Evolutionary conservation across 2,888 invertebrate species (phyloP), one percentile per base, ranked within the genome.

Genomic region (Acleris laterana): DNA sequence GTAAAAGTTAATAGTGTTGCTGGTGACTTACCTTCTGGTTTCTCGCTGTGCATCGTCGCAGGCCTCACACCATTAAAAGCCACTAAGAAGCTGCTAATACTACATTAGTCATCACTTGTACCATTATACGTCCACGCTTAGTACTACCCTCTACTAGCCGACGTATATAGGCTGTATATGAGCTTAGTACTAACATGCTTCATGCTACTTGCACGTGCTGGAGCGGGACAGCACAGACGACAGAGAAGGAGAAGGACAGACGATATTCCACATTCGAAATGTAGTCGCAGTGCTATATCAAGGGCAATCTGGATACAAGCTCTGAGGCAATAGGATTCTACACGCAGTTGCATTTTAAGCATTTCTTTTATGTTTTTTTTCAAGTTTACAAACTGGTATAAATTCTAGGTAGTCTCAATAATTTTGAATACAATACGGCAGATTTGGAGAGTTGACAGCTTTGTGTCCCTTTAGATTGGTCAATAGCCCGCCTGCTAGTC

Each of bases 101-200:
- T 42, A 63, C 65, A 75, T 75, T 70, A 78, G 83, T 80, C 72
- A 76, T 83, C 89, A 82, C 80, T 84, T 84, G 89, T 88, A 86
- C 89, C 87, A 77, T 73, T 68, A 74, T 69, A 63, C 66, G 69
- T 68, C 69, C 71, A 67, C 68, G 38, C 13, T 38, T 38, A 38
- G 38, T 70, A 70, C 57, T 57, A 38, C 42, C 22, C 4, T n/a
- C 22, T 57, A 42, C 46, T 20, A 49, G 20, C 20, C 9, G 17
- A 49, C 49, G 38, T 38, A 38, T 38, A 38, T 38, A 38, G 38
- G 38, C 38, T 38, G 38, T 38, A 38, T 38, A 38, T 32, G 75
- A 77, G 75, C 70, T 71, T 73, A 74, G 70, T 71, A 69, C 61
- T 70, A 63, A 59, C 71, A 44, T 55, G 69, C 72, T 70, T 59